phyloP scores from a whole-genome alignment of 37 sponge, comb jelly and placozoan species.

The Aplysina aerophoba region DNA sequence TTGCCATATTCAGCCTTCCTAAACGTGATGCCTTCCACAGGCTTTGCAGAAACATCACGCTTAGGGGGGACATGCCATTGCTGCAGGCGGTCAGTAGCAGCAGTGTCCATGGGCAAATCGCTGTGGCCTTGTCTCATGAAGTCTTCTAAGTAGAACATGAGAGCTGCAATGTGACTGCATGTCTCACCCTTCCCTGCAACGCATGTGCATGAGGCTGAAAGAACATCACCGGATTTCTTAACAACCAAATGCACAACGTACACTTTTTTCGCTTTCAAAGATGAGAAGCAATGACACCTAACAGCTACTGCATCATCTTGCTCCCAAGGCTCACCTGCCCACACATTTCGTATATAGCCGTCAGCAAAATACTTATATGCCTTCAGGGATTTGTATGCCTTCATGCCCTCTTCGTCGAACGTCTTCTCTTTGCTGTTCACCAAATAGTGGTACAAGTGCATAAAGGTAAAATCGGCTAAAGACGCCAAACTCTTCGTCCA shows the following conservation, averaged over 20 bases:
- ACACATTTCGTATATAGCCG: background rate
- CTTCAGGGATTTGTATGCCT: conserved; percentile 1
- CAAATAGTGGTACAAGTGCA: conserved; percentile 2
- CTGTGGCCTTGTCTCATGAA: background rate
- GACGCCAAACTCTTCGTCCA: conserved; percentile 4
- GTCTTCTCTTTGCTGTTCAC: conserved; percentile 21
- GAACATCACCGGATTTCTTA: background rate
- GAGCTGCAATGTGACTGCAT: conserved; percentile 9
- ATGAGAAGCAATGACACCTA: background rate
- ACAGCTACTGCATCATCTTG: background rate
- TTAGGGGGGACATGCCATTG: conserved; percentile 17
- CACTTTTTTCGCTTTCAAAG: background rate
- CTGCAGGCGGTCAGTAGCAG: background rate
- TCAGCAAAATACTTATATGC: conserved; percentile 15
- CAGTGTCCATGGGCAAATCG: background rate
- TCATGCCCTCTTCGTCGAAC: conserved; percentile 13
- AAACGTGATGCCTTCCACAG: background rate
- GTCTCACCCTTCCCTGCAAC: conserved; percentile 23
- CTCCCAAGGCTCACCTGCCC: background rate
- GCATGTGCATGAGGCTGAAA: background rate
- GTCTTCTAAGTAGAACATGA: conserved; percentile 9
- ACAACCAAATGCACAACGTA: conserved; percentile 4
- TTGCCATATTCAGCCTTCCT: conserved; percentile 1
- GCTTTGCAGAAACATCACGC: background rate
- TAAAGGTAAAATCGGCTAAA: background rate